A percentile compares a stretch with the other conserved stretches of the same genome.
These are phyloP conservation scores for Arrhamphus sclerolepis DNA, from an alignment of 2,797 vertebrate species.

Conservation along the genomic window DNA sequence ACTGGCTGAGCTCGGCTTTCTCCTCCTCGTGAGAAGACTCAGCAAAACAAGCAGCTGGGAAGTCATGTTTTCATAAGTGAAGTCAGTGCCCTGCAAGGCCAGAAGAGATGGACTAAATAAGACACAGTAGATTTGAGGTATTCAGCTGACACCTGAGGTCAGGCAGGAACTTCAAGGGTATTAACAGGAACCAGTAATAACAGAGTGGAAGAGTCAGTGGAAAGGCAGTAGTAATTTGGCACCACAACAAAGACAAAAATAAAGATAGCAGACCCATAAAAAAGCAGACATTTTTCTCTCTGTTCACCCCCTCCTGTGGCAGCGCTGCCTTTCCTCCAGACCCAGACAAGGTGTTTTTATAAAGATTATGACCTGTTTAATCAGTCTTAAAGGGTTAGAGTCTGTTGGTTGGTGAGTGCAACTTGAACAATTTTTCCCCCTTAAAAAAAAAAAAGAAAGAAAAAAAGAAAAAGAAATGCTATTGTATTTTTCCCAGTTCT, in stretches of 20 bases:
- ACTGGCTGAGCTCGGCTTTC: slow-evolving; percentile 69
- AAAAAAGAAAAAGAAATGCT: slow-evolving; percentile 12
- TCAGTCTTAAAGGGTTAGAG: background rate
- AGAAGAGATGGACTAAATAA: slow-evolving; percentile 62
- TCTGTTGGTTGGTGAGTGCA: background rate
- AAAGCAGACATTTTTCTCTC: slow-evolving; percentile 7
- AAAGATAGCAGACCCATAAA: slow-evolving; percentile 26
- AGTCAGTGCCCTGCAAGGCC: slow-evolving; percentile 68
- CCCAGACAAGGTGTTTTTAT: slow-evolving; percentile 1
- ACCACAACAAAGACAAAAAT: slow-evolving; percentile 22
- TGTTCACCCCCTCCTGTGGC: slow-evolving; percentile 1
- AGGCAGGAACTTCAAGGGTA: slow-evolving; percentile 22
- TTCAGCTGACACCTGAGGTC: slow-evolving; percentile 35
- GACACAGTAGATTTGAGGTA: slow-evolving; percentile 48
- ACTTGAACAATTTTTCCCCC: no score
- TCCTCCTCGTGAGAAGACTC: slow-evolving; percentile 65
- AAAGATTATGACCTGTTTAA: slow-evolving; percentile 5
- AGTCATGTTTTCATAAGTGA: slow-evolving; percentile 76
- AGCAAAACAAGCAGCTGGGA: slow-evolving; percentile 75
- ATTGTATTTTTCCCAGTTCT: slow-evolving; percentile 20
- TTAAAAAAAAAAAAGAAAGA: slow-evolving; percentile 8
- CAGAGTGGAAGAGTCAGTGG: slow-evolving; percentile 6
- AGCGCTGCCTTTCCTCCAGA: slow-evolving; percentile 10
- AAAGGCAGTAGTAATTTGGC: slow-evolving; percentile 18
- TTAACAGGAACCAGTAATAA: slow-evolving; percentile 20